phyloP scores from a whole-genome alignment of 2,888 invertebrate genomes.

The Synergus laeviventris region DNA sequence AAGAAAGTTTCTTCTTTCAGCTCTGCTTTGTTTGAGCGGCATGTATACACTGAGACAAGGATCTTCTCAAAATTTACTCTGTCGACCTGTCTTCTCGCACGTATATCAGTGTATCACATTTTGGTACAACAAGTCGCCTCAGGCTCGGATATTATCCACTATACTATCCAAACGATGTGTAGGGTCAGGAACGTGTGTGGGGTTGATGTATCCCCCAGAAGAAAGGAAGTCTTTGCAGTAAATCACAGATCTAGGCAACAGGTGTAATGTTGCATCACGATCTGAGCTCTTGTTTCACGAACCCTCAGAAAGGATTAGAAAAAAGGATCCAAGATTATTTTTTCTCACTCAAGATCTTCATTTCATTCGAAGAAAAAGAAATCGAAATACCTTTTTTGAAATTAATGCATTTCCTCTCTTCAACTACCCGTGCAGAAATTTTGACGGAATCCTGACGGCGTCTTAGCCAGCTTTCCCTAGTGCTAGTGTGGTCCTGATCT shows the following conservation, averaged over 20 bases:
- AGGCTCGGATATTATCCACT: constrained; percentile 48
- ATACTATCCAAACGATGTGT: constrained; percentile 39
- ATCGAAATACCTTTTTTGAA: not conserved
- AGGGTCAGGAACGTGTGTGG: constrained; percentile 44
- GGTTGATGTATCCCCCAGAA: constrained; percentile 50
- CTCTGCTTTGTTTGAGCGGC: constrained; percentile 23
- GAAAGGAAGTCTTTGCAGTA: constrained; percentile 56
- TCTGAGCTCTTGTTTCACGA: constrained; percentile 55
- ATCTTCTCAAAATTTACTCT: constrained; percentile 46
- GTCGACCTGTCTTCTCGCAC: constrained; percentile 53
- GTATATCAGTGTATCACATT: constrained; percentile 46
- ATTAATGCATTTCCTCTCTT: not conserved
- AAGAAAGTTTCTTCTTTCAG: constrained; percentile 2
- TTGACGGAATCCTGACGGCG: too few relatives aligned
- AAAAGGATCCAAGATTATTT: not conserved
- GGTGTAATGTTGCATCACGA: constrained; percentile 65
- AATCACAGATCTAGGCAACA: constrained; percentile 66
- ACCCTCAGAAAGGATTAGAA: constrained; percentile 26
- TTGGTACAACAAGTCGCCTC: constrained; percentile 47
- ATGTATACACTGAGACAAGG: constrained; percentile 41
- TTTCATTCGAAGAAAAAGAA: constrained; percentile 1
- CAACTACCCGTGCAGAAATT: too few relatives aligned
- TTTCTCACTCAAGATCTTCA: not conserved
- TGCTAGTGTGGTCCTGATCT: too few relatives aligned
- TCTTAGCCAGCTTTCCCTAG: too few relatives aligned